Evolutionary conservation across 2,797 vertebrate genomes (phyloP).

Genomic region (Tauraco hartlaubi): DNA sequence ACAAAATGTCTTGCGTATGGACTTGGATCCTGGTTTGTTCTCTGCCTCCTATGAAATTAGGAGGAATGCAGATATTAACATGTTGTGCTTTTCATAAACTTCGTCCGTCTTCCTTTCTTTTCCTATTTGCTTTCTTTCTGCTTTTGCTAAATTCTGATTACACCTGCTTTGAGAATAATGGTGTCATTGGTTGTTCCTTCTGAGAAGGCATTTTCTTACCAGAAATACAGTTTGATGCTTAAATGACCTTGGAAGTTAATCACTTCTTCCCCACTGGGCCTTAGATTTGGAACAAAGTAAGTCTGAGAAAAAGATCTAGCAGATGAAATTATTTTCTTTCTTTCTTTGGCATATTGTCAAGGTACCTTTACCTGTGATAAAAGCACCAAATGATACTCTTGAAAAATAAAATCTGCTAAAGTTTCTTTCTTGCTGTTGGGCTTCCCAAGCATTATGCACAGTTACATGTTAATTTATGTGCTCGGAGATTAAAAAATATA

Average conservation of each 20-base stretch:
- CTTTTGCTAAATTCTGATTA: slow-evolving; percentile 15
- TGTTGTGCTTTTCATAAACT: neutral
- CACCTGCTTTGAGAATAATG: neutral
- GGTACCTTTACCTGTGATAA: slow-evolving; percentile 7
- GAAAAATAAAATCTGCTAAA: neutral
- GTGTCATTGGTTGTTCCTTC: neutral
- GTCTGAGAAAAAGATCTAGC: slow-evolving; percentile 4
- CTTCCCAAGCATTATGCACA: neutral
- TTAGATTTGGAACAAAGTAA: slow-evolving; percentile 35
- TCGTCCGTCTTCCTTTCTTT: neutral
- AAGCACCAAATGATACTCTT: neutral
- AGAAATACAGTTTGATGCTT: neutral
- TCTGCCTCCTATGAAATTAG: neutral
- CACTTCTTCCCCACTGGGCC: slow-evolving; percentile 20
- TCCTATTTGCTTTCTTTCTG: neutral
- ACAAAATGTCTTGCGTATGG: neutral
- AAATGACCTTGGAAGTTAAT: slow-evolving; percentile 38
- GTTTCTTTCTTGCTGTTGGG: neutral
- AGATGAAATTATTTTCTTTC: slow-evolving; percentile 21
- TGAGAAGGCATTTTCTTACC: neutral
- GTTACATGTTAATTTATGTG: neutral
- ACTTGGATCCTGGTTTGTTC: neutral
- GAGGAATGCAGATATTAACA: neutral
- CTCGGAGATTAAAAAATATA: neutral
- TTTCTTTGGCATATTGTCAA: slow-evolving; percentile 21